These are phyloP conservation scores for Lemur catta DNA, from an alignment of 2,797 vertebrate species.

Conservation along the genomic window DNA sequence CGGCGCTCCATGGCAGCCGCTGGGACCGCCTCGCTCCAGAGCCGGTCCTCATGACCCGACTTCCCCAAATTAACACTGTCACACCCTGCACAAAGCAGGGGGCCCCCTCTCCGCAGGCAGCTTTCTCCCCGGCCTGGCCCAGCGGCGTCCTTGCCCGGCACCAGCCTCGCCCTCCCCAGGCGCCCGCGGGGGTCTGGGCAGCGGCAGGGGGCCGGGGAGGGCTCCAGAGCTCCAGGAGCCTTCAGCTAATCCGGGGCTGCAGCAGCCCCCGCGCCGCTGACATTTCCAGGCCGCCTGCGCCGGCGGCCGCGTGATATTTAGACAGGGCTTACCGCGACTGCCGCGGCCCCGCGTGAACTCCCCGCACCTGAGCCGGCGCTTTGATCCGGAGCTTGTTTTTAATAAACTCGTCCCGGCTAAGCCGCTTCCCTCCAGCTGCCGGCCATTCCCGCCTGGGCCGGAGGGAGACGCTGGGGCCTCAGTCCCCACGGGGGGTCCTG, in stretches of 20 bases:
- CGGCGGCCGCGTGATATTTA: constrained; percentile 83
- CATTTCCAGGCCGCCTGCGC: constrained; percentile 83
- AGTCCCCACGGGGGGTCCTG: not conserved
- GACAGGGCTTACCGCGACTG: constrained; percentile 82
- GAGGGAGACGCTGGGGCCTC: not conserved
- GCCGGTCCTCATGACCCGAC: fast-evolving
- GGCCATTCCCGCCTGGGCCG: not conserved
- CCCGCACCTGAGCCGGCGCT: not conserved
- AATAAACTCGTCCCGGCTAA: not conserved
- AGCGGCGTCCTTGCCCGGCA: fast-evolving
- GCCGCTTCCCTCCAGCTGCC: fast-evolving
- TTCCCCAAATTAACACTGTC: not conserved
- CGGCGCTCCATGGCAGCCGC: fast-evolving
- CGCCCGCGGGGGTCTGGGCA: too few species aligned
- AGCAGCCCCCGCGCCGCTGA: constrained; percentile 70
- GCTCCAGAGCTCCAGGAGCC: not conserved
- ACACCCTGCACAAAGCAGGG: fast-evolving
- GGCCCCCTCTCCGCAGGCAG: too few species aligned
- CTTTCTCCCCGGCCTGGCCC: not conserved
- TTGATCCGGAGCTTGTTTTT: not conserved
- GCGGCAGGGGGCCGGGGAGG: not conserved
- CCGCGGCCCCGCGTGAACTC: constrained; percentile 50
- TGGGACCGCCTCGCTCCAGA: not conserved
- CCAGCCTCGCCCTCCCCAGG: not conserved
- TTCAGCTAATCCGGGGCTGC: not conserved